Evolutionary conservation across 1,140 invertebrate genomes (phyloP).

Genomic region (Euwallacea fornicatus): DNA sequence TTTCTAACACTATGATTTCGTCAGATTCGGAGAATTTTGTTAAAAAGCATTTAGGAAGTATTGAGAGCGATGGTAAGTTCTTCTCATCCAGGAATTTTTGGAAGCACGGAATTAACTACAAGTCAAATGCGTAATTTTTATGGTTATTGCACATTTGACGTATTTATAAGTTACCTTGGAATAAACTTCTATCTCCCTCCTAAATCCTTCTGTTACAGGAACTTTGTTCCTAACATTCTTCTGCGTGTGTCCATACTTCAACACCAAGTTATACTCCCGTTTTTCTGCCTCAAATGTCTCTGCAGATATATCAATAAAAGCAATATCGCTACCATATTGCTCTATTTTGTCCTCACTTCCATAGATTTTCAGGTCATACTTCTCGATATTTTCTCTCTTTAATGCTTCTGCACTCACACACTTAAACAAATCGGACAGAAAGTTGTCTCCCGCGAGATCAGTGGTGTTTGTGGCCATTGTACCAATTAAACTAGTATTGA

Average conservation of each 20-base stretch:
- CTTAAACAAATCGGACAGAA: conserved; percentile 25
- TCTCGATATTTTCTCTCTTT: conserved; percentile 32
- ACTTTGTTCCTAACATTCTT: conserved; percentile 23
- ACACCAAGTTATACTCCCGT: conserved; percentile 29
- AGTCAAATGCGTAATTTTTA: not conserved
- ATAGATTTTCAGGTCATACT: conserved; percentile 34
- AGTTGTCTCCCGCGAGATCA: not conserved
- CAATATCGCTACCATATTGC: conserved; percentile 35
- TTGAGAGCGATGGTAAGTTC: conserved; percentile 39
- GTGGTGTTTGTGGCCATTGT: no score
- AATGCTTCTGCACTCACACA: conserved; percentile 32
- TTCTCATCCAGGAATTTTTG: conserved; percentile 25
- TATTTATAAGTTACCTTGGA: conserved; percentile 21
- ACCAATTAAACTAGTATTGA: no score
- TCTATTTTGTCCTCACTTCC: conserved; percentile 34
- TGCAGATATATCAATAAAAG: conserved; percentile 33
- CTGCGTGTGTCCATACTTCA: conserved; percentile 35
- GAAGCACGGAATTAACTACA: conserved; percentile 14
- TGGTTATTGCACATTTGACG: no score
- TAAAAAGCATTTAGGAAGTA: conserved; percentile 53
- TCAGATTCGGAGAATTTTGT: conserved; percentile 49
- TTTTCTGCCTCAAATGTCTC: conserved; percentile 14
- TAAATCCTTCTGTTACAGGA: conserved; percentile 26
- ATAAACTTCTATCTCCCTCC: conserved; percentile 34
- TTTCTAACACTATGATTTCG: conserved; percentile 59